phyloP scores from a whole-genome alignment of 2,888 invertebrate species.

The Cephus rjabovi region DNA sequence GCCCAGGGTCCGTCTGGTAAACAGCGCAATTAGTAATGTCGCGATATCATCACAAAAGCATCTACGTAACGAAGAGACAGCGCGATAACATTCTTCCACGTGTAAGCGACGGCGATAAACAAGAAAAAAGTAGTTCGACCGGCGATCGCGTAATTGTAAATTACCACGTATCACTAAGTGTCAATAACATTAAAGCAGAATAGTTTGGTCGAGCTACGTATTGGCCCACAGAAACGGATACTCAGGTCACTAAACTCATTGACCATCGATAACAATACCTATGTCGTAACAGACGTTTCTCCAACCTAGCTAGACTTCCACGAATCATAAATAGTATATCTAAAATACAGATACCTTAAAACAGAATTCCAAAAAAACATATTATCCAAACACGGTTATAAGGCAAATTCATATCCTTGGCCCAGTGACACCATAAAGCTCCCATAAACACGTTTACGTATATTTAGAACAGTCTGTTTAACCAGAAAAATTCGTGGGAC shows the following conservation, averaged over 20 bases:
- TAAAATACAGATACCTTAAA: neutral
- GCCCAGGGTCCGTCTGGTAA: constrained; percentile 17
- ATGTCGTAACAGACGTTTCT: neutral
- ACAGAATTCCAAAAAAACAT: neutral
- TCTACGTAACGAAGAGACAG: constrained; percentile 21
- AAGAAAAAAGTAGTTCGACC: constrained; percentile 7
- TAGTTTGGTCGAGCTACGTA: neutral
- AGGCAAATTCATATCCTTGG: neutral
- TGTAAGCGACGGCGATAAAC: constrained; percentile 26
- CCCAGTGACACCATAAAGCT: neutral
- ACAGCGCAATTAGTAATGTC: constrained; percentile 32
- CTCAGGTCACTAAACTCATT: constrained; percentile 1
- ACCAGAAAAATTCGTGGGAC: neutral
- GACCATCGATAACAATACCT: constrained; percentile 2
- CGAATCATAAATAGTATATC: neutral
- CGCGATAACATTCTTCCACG: constrained; percentile 30
- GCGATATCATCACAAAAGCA: constrained; percentile 22
- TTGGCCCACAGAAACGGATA: neutral
- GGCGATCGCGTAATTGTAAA: constrained; percentile 6
- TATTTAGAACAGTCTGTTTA: neutral
- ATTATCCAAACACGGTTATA: neutral
- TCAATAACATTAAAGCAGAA: constrained; percentile 7
- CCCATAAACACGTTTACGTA: neutral
- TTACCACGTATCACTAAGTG: neutral
- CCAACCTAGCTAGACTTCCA: neutral